Base-by-base conservation (phyloP, 64 coral and sea anemone species). In the Cladopsammia gracilis region DNA sequence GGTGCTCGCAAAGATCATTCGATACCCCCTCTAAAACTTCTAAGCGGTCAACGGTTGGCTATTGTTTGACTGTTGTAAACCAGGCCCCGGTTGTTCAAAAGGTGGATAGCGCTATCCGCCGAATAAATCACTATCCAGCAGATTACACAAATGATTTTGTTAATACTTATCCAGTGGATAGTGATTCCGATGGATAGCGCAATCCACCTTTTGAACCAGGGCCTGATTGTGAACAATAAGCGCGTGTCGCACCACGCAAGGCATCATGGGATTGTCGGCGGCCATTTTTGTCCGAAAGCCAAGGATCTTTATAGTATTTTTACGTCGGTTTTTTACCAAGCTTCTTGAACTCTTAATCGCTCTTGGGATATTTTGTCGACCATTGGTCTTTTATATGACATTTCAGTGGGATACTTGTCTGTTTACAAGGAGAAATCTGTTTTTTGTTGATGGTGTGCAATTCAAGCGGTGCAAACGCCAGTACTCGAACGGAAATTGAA, bases 231-330 rank as follows among this genome's bases (percentile, higher is more conserved):
- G n/a, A n/a, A n/a, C n/a, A n/a, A n/a, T n/a, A 49, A 56, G 10
- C 58, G 59, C 16, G 58, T 22, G 58, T 3, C 0, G 6, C n/a
- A 42, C 7, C 43, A 10, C 19, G 12, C 9, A 68, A 3, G 20
- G 80, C 60, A 84, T 62, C 22, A 67, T 67, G 80, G 80, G 80
- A 64, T 20, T 18, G 11, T 22, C 20, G 14, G 62, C 46, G 45
- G 79, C 62, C 60, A 84, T 84, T 84, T 84, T 66, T 0, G 19
- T 67, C 42, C 16, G 24, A 34, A 14, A 47, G 6, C 48, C 5
- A 77, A 8, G 50, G 9, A 23, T 77, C 12, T 68, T 67, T 44
- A 51, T 50, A 48, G 14, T 20, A 14, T 48, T 25, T 52, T 66
- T 84, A 23, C 16, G 3, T 12, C 62, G 62, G 19, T 43, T 34